Conservation (phyloP, 2,888 invertebrate species). For the Caenorhabditis wallacei region DNA sequence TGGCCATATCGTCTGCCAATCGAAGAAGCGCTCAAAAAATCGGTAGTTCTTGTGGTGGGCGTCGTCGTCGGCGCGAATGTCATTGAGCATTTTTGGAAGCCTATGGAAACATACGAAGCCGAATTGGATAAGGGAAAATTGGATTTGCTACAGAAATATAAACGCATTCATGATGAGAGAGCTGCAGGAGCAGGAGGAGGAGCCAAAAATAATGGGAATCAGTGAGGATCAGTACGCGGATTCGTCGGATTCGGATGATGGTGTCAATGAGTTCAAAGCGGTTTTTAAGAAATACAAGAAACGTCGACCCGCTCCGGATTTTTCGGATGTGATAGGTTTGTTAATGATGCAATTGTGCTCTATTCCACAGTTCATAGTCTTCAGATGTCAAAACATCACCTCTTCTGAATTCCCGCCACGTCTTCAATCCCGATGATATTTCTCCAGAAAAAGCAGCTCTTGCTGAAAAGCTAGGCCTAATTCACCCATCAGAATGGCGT, state of each 20-base stretch:
- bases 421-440: slow-evolving; percentile 14
- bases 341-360: not conserved
- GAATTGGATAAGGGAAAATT: slow-evolving; percentile 77
- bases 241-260: slow-evolving; percentile 36
- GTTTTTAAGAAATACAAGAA: slow-evolving; percentile 91
- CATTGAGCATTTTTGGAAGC: slow-evolving; percentile 73
- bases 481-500: slow-evolving; percentile 69
- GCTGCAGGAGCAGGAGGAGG: not conserved
- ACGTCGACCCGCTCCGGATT: slow-evolving; percentile 87
- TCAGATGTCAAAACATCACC: slow-evolving; percentile 30
- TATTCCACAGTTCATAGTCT: not conserved
- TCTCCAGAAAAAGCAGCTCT: slow-evolving; percentile 2
- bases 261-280: slow-evolving; percentile 86
- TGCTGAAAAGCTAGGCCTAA: slow-evolving; percentile 43
- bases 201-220: not conserved
- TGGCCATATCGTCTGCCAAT: slow-evolving; percentile 76
- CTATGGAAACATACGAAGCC: slow-evolving; percentile 75
- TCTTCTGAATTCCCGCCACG: not conserved
- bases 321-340: slow-evolving; percentile 87
- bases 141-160: slow-evolving; percentile 75
- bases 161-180: slow-evolving; percentile 68
- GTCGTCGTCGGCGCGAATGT: slow-evolving; percentile 77
- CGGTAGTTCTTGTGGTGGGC: slow-evolving; percentile 71
- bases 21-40: slow-evolving; percentile 75
- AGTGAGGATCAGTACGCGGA: slow-evolving; percentile 47